Evolutionary conservation across 2,797 vertebrate species (phyloP), one percentile per base, ranked within the genome.

Genomic region (Nothura maculosa): DNA sequence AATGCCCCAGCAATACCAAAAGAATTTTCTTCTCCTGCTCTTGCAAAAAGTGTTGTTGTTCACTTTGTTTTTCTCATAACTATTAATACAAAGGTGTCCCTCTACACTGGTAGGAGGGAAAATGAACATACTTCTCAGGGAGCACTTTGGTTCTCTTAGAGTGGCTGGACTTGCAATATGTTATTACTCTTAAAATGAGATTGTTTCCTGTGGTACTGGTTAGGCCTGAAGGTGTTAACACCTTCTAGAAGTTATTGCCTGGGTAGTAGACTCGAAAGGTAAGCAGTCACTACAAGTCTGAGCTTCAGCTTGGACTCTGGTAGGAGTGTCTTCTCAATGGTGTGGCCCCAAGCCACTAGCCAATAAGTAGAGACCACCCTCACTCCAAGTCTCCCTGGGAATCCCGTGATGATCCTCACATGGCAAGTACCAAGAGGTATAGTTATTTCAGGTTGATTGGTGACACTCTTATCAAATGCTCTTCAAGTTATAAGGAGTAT

Each of bases 31-130:
- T 87, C 42, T 90, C 25, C 36, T 70, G 57, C 74, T 42, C 45
- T 64, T 64, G 58, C 18, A 84, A 43, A 79, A 86, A 15, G 45
- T 80, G n/a, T 25, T 92, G 54, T 54, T 92, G 60, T 86, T 95
- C 81, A 55, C 40, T 50, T 36, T 83, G 85, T 54, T 45, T 55
- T 66, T 20, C 12, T 45, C 16, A 0, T 10, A 74, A 91, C 7
- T 67, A 25, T 52, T 54, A 45, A 32, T 54, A 73, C 47, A 79
- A 86, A 90, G 6, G 8, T 58, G 20, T 73, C n/a, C 9, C 12
- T 86, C 92, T 90, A 25, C 16, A 9, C 1, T 48, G 36, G 40
- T 10, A 74, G n/a, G 30, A 54, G 18, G 34, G 84, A 86, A 86
- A 20, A 12, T 55, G 73, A 63, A 76, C 30, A 14, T 52, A 34